These are phyloP conservation scores for Mesitornis unicolor DNA, from an alignment of 2,113 vertebrate species.

Conservation along the genomic window DNA sequence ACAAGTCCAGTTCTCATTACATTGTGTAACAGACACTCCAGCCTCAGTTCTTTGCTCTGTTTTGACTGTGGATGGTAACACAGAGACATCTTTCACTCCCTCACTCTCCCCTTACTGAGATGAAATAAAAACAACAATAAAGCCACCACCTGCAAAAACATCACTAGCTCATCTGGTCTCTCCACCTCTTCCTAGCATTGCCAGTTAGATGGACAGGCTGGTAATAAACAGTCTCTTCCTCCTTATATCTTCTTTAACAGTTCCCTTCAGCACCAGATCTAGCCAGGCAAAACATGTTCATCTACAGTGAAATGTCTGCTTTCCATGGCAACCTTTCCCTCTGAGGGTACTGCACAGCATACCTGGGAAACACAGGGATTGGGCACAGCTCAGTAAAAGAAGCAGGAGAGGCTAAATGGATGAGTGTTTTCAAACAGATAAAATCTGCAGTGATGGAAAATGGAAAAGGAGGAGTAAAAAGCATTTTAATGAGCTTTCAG, in stretches of 20 bases:
- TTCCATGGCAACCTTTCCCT: not conserved
- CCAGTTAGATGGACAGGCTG: not conserved
- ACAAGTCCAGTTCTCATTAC: not conserved
- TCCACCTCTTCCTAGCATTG: not conserved
- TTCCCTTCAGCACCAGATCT: not conserved
- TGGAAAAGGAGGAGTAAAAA: not conserved
- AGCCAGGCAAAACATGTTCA: not conserved
- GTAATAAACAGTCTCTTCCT: not conserved
- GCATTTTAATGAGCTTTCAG: slow-evolving; percentile 30
- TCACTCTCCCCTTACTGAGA: not conserved
- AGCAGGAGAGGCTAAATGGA: not conserved
- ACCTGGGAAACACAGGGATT: not conserved
- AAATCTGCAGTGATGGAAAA: slow-evolving; percentile 19
- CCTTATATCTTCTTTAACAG: not conserved
- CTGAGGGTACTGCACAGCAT: not conserved
- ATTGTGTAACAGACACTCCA: not conserved
- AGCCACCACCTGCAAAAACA: not conserved
- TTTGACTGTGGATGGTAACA: not conserved
- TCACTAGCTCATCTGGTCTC: not conserved
- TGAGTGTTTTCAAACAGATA: slow-evolving; percentile 4
- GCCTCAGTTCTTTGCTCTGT: not conserved
- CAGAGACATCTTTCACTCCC: not conserved
- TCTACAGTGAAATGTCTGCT: not conserved
- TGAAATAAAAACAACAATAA: not conserved
- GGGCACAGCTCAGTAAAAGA: not conserved